Evolutionary conservation across 2,888 invertebrate species (phyloP).

Genomic region (Lasioglossum oenotherae): DNA sequence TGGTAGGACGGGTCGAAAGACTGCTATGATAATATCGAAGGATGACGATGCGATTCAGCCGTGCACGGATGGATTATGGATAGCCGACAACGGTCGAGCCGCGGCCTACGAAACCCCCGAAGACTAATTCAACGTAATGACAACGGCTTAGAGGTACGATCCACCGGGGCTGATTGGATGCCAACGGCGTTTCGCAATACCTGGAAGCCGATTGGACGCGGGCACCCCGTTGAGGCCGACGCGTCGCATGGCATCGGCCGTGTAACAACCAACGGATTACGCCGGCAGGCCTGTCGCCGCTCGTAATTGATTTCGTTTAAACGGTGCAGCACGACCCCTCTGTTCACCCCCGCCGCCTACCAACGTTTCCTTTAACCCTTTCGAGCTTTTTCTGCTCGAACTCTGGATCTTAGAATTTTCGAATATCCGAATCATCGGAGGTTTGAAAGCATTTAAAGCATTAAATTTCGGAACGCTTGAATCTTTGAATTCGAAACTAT

Average conservation of each 20-base stretch:
- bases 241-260: slow-evolving; percentile 67
- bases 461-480: too few species aligned
- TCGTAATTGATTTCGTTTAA: slow-evolving; percentile 79
- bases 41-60: slow-evolving; percentile 67
- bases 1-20: background rate
- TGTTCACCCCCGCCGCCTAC: slow-evolving; percentile 24
- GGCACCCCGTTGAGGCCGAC: slow-evolving; percentile 71
- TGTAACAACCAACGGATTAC: slow-evolving; percentile 72
- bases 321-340: slow-evolving; percentile 65
- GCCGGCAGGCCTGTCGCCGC: slow-evolving; percentile 63
- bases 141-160: slow-evolving; percentile 73
- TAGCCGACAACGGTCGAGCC: slow-evolving; percentile 60
- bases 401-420: background rate
- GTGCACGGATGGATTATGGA: slow-evolving; percentile 66
- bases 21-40: slow-evolving; percentile 64
- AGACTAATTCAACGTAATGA: slow-evolving; percentile 76
- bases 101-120: slow-evolving; percentile 57
- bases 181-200: slow-evolving; percentile 77
- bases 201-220: slow-evolving; percentile 70
- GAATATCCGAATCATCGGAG: background rate
- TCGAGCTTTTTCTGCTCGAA: slow-evolving; percentile 20
- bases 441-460: background rate
- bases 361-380: background rate
- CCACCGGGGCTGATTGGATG: slow-evolving; percentile 73
- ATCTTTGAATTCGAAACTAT: too few species aligned